Evolutionary conservation across 2,113 vertebrate genomes (phyloP).

Genomic region (Phycodurus eques): DNA sequence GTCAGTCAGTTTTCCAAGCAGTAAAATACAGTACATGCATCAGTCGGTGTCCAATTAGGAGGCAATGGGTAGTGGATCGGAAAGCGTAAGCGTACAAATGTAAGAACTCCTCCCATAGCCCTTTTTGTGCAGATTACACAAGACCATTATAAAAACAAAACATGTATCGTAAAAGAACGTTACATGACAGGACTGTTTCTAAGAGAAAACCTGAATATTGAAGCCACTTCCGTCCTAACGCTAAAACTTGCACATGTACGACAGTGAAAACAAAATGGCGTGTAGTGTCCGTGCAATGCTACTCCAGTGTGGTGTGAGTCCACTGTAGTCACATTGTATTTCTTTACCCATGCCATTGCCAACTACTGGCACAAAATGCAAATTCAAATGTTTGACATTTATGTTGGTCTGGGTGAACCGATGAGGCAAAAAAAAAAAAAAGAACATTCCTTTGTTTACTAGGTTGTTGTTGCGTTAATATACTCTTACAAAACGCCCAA

Average conservation of each 20-base stretch:
- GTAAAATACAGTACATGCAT: slow-evolving; percentile 17
- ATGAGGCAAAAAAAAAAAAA: no score
- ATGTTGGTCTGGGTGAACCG: neutral
- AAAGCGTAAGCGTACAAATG: slow-evolving; percentile 34
- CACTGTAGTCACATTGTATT: neutral
- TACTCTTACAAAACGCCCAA: no score
- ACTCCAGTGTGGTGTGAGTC: neutral
- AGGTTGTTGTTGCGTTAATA: no score
- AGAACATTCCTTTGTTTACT: no score
- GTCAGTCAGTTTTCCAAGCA: slow-evolving; percentile 1
- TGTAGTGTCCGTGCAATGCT: neutral
- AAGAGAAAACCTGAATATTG: no score
- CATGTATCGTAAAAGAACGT: no score
- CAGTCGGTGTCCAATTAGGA: slow-evolving; percentile 12
- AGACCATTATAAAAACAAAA: no score
- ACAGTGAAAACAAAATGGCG: no score
- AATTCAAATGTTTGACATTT: neutral
- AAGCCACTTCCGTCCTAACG: no score
- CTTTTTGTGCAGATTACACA: neutral
- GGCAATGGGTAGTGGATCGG: slow-evolving; percentile 27
- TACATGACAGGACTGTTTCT: no score
- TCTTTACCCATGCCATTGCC: neutral
- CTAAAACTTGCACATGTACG: no score
- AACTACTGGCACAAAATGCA: neutral
- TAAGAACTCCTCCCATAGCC: slow-evolving; percentile 38